These are phyloP conservation scores for Cydia fagiglandana DNA, from an alignment of 1,140 invertebrate genomes.

Conservation along the genomic window DNA sequence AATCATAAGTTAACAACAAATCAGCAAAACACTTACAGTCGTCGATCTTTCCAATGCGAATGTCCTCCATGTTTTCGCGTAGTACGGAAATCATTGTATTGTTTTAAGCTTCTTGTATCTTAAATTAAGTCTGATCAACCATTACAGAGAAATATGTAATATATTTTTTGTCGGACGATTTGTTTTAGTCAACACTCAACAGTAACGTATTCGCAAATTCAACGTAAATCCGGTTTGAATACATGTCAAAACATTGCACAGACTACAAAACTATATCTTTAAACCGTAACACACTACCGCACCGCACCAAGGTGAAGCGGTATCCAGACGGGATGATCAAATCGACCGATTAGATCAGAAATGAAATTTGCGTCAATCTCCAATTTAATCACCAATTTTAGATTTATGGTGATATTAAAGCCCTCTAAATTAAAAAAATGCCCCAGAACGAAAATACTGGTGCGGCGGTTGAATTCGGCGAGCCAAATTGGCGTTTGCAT, in stretches of 20 bases:
- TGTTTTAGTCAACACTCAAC: not conserved
- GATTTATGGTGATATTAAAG: no score
- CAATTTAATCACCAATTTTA: no score
- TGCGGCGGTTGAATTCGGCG: no score
- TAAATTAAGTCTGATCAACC: conserved; percentile 10
- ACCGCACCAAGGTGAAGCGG: no score
- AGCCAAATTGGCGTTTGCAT: no score
- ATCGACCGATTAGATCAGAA: no score
- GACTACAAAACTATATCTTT: not conserved
- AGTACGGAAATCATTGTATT: conserved; percentile 41
- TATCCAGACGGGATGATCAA: no score
- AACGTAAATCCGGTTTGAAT: conserved; percentile 2
- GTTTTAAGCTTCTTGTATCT: not conserved
- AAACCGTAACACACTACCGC: not conserved
- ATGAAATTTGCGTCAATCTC: no score
- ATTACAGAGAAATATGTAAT: not conserved
- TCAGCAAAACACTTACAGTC: conserved; percentile 54
- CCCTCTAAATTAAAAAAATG: no score
- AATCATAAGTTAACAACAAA: conserved; percentile 8
- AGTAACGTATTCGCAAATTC: conserved; percentile 14
- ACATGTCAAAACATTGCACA: conserved; percentile 17
- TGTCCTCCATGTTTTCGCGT: conserved; percentile 58
- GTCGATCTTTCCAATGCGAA: conserved; percentile 70
- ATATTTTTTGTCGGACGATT: not conserved
- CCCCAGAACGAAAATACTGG: no score